Conservation (phyloP, 2,113 vertebrate genomes). For the Barbus barbus region DNA sequence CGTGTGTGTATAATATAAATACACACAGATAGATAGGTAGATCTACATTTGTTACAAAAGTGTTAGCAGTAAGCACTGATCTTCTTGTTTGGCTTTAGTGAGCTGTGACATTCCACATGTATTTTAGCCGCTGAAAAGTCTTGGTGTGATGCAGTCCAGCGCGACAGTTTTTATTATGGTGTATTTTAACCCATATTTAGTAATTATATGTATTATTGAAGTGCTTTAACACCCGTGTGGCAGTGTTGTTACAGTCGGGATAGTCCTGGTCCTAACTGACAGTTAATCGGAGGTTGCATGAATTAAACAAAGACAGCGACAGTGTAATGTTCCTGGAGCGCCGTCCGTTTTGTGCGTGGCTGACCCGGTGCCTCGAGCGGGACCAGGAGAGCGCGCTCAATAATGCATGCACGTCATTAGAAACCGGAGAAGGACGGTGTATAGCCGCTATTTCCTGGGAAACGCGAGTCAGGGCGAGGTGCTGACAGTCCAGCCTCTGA, state of each 20-base stretch:
- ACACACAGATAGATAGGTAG: too few species aligned
- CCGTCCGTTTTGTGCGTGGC: constrained; percentile 67
- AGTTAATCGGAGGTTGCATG: constrained; percentile 55
- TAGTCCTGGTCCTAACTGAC: background rate
- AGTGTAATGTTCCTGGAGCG: constrained; percentile 56
- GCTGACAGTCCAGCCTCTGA: constrained; percentile 44
- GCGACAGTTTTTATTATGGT: background rate
- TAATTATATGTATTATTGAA: background rate
- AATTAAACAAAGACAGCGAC: constrained; percentile 64
- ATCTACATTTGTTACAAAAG: too few species aligned
- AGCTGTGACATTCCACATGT: background rate
- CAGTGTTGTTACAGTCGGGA: background rate
- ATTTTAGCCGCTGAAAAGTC: too few species aligned
- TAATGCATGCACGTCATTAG: constrained; percentile 74
- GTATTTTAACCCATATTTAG: background rate
- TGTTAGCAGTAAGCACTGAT: too few species aligned
- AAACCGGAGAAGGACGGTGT: constrained; percentile 72
- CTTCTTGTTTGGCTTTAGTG: background rate
- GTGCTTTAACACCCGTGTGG: background rate
- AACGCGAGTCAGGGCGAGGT: constrained; percentile 60
- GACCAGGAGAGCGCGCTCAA: constrained; percentile 67
- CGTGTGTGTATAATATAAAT: too few species aligned
- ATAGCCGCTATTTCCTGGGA: constrained; percentile 61
- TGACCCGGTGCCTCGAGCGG: constrained; percentile 60
- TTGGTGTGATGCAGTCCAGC: background rate